phyloP scores from a whole-genome alignment of 2,797 vertebrate genomes.

The Halcyon smyrnensis region DNA sequence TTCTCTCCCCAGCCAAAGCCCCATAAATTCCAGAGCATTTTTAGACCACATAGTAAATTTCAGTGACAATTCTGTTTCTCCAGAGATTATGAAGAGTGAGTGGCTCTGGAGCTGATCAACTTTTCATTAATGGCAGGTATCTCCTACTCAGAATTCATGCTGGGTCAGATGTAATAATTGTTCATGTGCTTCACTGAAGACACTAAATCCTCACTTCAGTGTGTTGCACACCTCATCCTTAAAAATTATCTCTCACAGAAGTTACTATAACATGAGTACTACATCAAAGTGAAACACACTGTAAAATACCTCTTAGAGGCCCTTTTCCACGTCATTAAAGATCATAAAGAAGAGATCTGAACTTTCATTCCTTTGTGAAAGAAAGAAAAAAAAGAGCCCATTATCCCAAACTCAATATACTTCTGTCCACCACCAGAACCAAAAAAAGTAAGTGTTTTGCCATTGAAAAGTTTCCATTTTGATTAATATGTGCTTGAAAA shows the following conservation, averaged over 20 bases:
- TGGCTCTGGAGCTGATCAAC: neutral
- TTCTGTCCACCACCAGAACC: neutral
- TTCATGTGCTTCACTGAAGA: neutral
- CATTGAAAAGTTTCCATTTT: neutral
- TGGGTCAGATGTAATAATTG: neutral
- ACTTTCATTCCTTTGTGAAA: neutral
- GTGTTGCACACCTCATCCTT: neutral
- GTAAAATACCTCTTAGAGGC: neutral
- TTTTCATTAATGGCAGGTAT: neutral
- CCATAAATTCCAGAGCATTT: neutral
- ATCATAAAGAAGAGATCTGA: neutral
- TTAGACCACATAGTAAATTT: neutral
- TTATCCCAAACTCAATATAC: neutral
- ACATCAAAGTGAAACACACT: neutral
- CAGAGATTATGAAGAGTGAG: neutral
- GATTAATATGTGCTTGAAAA: neutral
- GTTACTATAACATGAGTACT: neutral
- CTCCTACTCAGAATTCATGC: neutral
- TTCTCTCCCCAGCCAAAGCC: neutral
- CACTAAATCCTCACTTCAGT: neutral
- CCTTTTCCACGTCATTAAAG: neutral
- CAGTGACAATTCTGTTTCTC: neutral
- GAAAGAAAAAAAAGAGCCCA: neutral
- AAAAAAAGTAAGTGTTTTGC: neutral
- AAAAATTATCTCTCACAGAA: neutral